Evolutionary conservation across 2,113 vertebrate species (phyloP), one percentile per base, ranked within the genome.

Genomic region (Vidua chalybeata): DNA sequence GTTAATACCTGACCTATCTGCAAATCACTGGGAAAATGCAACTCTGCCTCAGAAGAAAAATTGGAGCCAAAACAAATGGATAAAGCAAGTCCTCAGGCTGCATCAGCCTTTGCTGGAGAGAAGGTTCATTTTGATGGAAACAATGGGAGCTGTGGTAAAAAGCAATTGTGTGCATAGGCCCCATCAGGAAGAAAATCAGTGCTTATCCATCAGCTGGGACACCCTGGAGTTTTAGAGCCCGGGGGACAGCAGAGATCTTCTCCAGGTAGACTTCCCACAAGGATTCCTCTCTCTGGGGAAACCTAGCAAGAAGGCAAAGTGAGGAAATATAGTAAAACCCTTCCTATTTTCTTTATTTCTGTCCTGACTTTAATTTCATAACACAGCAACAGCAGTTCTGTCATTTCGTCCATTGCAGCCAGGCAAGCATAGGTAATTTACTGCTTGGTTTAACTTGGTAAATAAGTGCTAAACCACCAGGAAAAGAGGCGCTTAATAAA

Each of bases 391-490:
- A 4, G 71, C 35, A 79, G 22, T 71, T 85, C 58, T 87, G 45
- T 84, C 1, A 3, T 10, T 6, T 17, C 87, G 77, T 62, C 81
- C 71, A 13, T 16, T 66, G n/a, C 58, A 82, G 37, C 78, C 78
- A 82, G 39, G 81, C 75, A 91, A 84, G 63, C 46, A 66, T 5
- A 93, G 31, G 67, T 73, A 88, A 95, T 91, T 94, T 90, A 90
- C 69, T 95, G 91, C 93, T 94, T 90, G 68, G 59, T 88, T 96
- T 96, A 90, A 80, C 93, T 90, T 43, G 31, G 67, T 85, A 96
- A 95, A 76, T 87, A 95, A 76, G 33, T 68, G 39, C 93, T 77
- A 87, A 96, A 75, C 55, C 63, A 85, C 23, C 35, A 90, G 51
- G 45, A 90, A 35, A 80, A 85, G 63, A 93, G 21, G 13, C 0